phyloP scores from a whole-genome alignment of 2,888 invertebrate genomes.

The Andrena praecox region DNA sequence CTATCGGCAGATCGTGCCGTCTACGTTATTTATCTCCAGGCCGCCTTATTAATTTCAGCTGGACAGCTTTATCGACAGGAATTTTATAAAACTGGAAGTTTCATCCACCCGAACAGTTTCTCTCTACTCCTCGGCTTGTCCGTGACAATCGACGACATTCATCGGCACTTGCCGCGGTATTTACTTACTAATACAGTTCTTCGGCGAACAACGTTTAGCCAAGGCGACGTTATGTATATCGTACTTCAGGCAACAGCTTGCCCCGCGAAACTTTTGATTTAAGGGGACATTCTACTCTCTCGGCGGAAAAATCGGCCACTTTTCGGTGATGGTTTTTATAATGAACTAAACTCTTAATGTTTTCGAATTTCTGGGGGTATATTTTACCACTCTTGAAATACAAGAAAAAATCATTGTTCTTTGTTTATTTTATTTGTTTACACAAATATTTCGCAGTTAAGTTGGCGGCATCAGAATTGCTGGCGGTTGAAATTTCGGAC shows the following conservation, averaged over 20 bases:
- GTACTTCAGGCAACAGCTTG: slow-evolving; percentile 39
- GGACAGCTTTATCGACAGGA: not conserved
- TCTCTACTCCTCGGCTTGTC: not conserved
- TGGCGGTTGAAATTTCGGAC: too few relatives aligned
- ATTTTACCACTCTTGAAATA: too few relatives aligned
- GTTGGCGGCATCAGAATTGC: too few relatives aligned
- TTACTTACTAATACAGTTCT: slow-evolving; percentile 36
- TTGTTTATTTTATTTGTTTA: too few relatives aligned
- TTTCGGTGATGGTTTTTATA: too few relatives aligned
- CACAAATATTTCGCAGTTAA: too few relatives aligned
- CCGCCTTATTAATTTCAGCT: not conserved
- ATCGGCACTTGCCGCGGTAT: not conserved
- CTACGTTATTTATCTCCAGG: not conserved
- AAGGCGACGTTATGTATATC: slow-evolving; percentile 26
- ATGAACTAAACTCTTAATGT: too few relatives aligned
- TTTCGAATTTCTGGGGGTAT: too few relatives aligned
- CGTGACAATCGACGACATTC: not conserved
- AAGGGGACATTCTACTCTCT: too few relatives aligned
- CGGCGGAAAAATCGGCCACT: too few relatives aligned
- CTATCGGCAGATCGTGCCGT: not conserved
- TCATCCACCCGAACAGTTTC: not conserved
- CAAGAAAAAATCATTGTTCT: too few relatives aligned
- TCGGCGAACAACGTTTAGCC: not conserved
- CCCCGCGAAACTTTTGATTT: slow-evolving; percentile 36
- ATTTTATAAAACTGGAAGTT: not conserved